These are phyloP conservation scores for Chirona hameri DNA, from an alignment of 2,888 invertebrate genomes.

Conservation along the genomic window DNA sequence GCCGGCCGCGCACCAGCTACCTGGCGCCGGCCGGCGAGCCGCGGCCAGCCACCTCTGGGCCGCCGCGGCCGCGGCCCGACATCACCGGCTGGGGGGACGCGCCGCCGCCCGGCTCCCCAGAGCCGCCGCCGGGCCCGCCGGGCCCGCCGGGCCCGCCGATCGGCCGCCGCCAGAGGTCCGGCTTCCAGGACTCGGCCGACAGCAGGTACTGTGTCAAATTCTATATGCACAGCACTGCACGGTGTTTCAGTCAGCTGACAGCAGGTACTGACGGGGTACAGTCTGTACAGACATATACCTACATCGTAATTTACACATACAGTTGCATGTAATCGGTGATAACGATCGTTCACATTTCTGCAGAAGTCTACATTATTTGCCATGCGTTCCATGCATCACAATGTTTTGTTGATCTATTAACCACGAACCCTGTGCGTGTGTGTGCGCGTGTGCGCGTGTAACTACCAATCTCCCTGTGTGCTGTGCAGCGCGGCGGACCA, in stretches of 20 bases:
- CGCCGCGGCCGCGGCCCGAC: neutral
- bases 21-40: neutral
- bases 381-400: too few species aligned
- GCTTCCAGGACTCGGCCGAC: neutral
- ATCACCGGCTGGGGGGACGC: neutral
- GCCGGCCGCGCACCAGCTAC: constrained; percentile 27
- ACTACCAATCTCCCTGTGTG: too few species aligned
- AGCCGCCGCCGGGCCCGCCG: neutral
- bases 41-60: neutral
- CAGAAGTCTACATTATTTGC: too few species aligned
- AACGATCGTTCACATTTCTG: too few species aligned
- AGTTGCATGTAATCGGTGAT: too few species aligned
- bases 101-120: neutral
- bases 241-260: too few species aligned
- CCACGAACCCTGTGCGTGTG: too few species aligned
- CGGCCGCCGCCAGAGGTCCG: neutral
- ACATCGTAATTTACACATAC: too few species aligned
- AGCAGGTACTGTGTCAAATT: too few species aligned
- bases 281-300: too few species aligned
- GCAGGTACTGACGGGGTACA: too few species aligned
- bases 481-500: neutral
- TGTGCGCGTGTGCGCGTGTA: neutral
- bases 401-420: neutral
- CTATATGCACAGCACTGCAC: too few species aligned
- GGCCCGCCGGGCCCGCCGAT: neutral